These are phyloP conservation scores for Drosophila ogumai DNA, from an alignment of 1,140 invertebrate genomes.

Conservation along the genomic window DNA sequence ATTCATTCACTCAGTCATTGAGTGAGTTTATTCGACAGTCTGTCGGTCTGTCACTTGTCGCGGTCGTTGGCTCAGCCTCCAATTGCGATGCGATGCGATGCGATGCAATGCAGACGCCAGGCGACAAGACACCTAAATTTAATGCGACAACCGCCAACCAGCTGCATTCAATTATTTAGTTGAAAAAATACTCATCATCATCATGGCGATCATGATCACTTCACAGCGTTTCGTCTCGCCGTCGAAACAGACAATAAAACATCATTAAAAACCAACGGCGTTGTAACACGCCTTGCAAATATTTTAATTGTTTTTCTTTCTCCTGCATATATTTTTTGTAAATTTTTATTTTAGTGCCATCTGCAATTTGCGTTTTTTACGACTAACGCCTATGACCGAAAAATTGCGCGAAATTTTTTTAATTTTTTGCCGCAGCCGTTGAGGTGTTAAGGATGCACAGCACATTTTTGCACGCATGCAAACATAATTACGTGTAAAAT, in stretches of 20 bases:
- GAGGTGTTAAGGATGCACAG: constrained; percentile 39
- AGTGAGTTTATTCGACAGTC: constrained; percentile 27
- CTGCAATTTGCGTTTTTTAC: constrained; percentile 43
- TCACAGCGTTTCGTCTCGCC: constrained; percentile 48
- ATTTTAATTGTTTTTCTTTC: constrained; percentile 78
- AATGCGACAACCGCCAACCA: constrained; percentile 81
- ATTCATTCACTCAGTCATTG: constrained; percentile 22
- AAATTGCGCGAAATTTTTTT: constrained; percentile 45
- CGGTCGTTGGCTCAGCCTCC: constrained; percentile 80
- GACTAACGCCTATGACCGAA: constrained; percentile 50
- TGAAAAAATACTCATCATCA: constrained; percentile 67
- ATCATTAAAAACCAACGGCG: constrained; percentile 79
- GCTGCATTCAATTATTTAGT: constrained; percentile 83
- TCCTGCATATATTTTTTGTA: constrained; percentile 7
- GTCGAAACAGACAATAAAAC: constrained; percentile 79
- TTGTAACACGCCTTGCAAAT: constrained; percentile 78
- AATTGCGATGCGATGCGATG: constrained; percentile 59
- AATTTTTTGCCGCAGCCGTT: constrained; percentile 3
- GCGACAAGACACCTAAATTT: constrained; percentile 79
- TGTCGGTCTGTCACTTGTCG: constrained; percentile 59
- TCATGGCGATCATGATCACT: constrained; percentile 45
- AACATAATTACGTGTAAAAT: constrained; percentile 44
- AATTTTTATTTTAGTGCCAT: constrained; percentile 23
- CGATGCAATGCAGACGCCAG: constrained; percentile 50
- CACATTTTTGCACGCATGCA: constrained; percentile 29